phyloP scores from a whole-genome alignment of 2,888 invertebrate genomes.

The Noctua comes region DNA sequence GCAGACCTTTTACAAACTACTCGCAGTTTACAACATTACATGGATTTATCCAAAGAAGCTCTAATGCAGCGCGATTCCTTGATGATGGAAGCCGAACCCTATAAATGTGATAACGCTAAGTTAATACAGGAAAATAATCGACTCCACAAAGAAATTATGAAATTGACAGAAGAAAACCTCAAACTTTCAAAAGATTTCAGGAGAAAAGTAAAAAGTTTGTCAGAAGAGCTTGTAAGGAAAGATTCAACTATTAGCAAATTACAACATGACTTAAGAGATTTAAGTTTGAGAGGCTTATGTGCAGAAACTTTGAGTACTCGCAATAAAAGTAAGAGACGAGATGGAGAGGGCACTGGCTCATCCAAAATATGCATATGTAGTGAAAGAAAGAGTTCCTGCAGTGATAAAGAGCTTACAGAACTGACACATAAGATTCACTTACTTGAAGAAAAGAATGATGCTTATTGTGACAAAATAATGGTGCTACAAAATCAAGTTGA shows the following conservation, averaged over 20 bases:
- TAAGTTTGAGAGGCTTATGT: conserved; percentile 86
- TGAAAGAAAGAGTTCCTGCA: conserved; percentile 74
- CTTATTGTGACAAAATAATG: conserved; percentile 81
- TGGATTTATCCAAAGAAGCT: conserved; percentile 93
- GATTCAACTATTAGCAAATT: conserved; percentile 84
- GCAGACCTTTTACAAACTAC: conserved; percentile 96
- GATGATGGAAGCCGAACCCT: conserved; percentile 93
- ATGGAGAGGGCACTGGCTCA: conserved; percentile 70
- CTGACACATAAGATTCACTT: conserved; percentile 84
- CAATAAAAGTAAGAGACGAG: conserved; percentile 82
- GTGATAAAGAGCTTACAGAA: conserved; percentile 85
- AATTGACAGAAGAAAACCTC: conserved; percentile 92
- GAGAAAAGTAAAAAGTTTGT: conserved; percentile 91
- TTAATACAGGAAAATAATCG: conserved; percentile 94
- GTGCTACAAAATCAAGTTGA: conserved; percentile 84
- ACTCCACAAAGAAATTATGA: conserved; percentile 92
- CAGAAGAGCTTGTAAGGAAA: conserved; percentile 91
- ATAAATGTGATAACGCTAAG: conserved; percentile 94
- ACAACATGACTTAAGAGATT: conserved; percentile 85
- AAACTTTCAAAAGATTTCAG: conserved; percentile 90
- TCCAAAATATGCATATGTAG: conserved; percentile 78
- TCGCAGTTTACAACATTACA: conserved; percentile 96
- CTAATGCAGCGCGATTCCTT: conserved; percentile 93
- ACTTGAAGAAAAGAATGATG: conserved; percentile 85
- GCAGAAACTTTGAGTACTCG: conserved; percentile 86